Conservation (phyloP, 2,113 vertebrate genomes). For the Neofelis nebulosa region DNA sequence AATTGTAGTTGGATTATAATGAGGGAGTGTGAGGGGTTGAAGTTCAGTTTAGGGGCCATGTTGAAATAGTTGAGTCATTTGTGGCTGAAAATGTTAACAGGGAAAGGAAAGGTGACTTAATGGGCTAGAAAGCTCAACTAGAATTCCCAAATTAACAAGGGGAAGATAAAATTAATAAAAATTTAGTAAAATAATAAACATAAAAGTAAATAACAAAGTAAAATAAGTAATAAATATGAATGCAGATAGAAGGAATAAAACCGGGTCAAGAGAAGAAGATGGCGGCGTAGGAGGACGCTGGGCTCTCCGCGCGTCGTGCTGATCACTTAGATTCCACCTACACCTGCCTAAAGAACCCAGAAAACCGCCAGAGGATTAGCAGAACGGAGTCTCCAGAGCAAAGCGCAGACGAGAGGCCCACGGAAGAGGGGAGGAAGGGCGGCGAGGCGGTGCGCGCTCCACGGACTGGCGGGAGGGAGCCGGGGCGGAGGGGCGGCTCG, state of each 20-base stretch:
- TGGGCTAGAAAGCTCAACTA: neutral
- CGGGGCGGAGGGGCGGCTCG: no score
- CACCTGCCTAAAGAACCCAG: no score
- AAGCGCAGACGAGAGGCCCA: no score
- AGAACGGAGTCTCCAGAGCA: no score
- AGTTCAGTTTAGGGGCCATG: neutral
- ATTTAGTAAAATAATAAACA: slow-evolving; percentile 20
- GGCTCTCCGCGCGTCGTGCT: no score
- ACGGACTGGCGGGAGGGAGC: no score
- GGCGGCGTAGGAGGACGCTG: no score
- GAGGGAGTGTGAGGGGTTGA: neutral
- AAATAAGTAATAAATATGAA: slow-evolving; percentile 12
- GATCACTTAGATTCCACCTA: no score
- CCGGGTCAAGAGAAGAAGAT: no score
- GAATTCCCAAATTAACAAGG: neutral
- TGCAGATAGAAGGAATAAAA: slow-evolving; percentile 14
- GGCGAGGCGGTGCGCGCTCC: no score
- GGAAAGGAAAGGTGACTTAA: neutral
- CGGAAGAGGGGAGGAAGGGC: no score
- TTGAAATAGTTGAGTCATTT: neutral
- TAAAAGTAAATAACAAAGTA: neutral
- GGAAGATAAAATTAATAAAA: slow-evolving; percentile 10
- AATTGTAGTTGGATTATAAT: neutral
- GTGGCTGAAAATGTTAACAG: neutral
- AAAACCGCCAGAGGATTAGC: no score